These are phyloP conservation scores for Crypturellus undulatus DNA, from an alignment of 2,113 vertebrate species.

Conservation along the genomic window DNA sequence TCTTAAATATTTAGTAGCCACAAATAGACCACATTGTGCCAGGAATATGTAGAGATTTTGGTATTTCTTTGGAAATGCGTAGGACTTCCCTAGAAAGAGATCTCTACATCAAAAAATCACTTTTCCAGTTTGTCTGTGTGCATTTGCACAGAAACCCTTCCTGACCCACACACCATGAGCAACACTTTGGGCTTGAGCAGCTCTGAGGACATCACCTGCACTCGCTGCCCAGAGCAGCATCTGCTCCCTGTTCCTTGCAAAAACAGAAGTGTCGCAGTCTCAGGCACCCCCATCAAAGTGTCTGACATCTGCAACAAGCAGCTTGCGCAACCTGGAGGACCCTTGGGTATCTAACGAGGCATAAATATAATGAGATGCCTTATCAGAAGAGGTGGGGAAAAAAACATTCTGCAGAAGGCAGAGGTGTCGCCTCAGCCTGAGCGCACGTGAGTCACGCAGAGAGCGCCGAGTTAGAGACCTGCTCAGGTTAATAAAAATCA, in stretches of 20 bases:
- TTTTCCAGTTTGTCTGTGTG: neutral
- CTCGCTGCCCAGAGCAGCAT: neutral
- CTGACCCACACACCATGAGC: accelerated
- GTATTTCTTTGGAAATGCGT: neutral
- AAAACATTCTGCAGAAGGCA: neutral
- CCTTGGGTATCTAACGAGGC: neutral
- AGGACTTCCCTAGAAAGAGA: neutral
- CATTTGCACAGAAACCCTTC: neutral
- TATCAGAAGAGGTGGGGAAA: neutral
- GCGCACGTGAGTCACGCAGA: constrained; percentile 7
- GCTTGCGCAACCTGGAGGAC: neutral
- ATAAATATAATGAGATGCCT: neutral
- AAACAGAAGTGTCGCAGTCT: neutral
- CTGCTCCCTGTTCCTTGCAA: neutral
- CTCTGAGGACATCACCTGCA: neutral
- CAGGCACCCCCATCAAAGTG: neutral
- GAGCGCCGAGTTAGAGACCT: neutral
- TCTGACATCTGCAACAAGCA: neutral
- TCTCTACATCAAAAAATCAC: neutral
- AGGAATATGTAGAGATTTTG: neutral
- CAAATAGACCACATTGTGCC: neutral
- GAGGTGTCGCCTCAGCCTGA: neutral
- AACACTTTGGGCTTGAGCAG: accelerated
- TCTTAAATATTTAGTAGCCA: neutral
- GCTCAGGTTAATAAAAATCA: constrained; percentile 41